phyloP scores from a whole-genome alignment of 2,888 invertebrate species.

The Aricia artaxerxes region DNA sequence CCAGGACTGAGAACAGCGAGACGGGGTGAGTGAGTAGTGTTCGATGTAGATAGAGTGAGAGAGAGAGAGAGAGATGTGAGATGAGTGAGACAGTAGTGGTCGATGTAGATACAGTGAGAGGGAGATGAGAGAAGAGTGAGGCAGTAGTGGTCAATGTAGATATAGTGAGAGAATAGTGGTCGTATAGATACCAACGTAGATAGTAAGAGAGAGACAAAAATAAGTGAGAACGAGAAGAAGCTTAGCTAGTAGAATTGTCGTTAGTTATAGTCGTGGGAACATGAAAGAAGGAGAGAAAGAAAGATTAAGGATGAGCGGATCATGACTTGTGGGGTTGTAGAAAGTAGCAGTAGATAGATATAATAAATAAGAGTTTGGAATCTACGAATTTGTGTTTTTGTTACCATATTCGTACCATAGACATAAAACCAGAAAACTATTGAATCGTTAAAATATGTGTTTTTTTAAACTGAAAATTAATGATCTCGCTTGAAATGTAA shows the following conservation, averaged over 20 bases:
- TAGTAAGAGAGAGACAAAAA: too few species aligned
- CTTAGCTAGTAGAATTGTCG: too few species aligned
- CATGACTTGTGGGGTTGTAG: not conserved
- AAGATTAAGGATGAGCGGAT: too few species aligned
- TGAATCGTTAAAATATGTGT: too few species aligned
- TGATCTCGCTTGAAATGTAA: not conserved
- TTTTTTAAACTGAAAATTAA: not conserved
- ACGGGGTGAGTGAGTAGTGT: conserved; percentile 36
- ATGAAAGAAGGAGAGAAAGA: too few species aligned
- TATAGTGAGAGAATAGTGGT: conserved; percentile 21
- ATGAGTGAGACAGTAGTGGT: not conserved
- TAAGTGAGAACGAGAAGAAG: too few species aligned
- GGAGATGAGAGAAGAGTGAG: not conserved
- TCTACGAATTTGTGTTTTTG: not conserved
- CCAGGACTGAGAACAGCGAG: conserved; percentile 39
- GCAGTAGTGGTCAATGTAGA: conserved; percentile 37
- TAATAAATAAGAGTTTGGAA: too few species aligned
- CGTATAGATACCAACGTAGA: too few species aligned
- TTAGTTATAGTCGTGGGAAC: too few species aligned
- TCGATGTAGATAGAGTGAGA: conserved; percentile 32
- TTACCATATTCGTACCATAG: too few species aligned
- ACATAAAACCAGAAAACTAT: too few species aligned
- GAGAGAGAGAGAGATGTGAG: conserved; percentile 37
- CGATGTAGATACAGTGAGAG: not conserved
- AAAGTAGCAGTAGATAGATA: not conserved